A percentile compares a stretch with the other conserved stretches of the same genome.
These are phyloP conservation scores for Lacanobia oleracea DNA, from an alignment of 2,888 invertebrate genomes.

Conservation along the genomic window DNA sequence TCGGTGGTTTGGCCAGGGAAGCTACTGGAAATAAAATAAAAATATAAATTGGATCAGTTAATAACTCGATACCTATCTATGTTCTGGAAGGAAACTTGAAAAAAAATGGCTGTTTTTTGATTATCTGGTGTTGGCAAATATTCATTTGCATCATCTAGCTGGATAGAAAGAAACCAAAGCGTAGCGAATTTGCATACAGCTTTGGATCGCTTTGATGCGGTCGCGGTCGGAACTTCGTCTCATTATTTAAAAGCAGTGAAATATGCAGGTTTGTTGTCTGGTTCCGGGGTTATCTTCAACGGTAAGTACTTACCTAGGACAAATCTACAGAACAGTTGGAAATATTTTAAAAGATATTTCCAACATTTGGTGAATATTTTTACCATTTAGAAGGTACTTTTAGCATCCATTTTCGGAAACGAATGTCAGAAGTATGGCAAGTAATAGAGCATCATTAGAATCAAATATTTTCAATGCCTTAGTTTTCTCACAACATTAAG, in stretches of 20 bases:
- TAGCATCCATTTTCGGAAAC: not conserved
- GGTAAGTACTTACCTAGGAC: not conserved
- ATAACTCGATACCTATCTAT: not conserved
- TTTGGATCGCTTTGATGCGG: not conserved
- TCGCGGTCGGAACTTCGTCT: too few relatives aligned
- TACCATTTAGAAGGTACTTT: not conserved
- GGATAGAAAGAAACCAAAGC: not conserved
- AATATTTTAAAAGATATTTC: not conserved
- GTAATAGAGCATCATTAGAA: not conserved
- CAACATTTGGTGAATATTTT: not conserved
- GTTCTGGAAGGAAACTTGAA: not conserved
- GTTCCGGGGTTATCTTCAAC: not conserved
- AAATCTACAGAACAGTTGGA: not conserved
- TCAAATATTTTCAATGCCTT: not conserved
- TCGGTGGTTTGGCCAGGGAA: too few relatives aligned
- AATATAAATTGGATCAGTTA: not conserved
- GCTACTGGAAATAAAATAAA: too few relatives aligned
- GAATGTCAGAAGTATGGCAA: not conserved
- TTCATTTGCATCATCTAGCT: too few relatives aligned
- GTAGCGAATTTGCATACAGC: not conserved
- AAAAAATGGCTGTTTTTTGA: not conserved
- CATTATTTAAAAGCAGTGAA: constrained; percentile 5
- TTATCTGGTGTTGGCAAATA: not conserved
- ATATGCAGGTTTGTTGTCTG: constrained; percentile 15
- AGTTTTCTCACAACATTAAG: not conserved